Percentiles rank a stretch among this genome's conserved stretches.
Conservation (phyloP, 2,113 vertebrate genomes). For the Ameiurus melas region DNA sequence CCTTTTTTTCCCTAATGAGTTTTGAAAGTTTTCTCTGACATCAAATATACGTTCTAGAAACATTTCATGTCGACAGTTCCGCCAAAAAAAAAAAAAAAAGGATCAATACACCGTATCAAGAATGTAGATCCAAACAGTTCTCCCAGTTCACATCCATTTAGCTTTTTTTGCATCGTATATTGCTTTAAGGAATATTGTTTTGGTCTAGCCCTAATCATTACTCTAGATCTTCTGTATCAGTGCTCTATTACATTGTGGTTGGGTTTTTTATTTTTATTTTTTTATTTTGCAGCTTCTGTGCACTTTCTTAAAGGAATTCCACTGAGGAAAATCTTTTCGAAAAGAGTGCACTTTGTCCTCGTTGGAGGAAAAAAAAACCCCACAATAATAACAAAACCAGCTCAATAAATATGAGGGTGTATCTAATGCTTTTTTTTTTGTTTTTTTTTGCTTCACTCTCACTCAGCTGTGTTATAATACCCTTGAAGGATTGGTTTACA, state of each 20-base stretch:
- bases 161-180: constrained; percentile 71
- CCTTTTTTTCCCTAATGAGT: neutral
- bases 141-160: neutral
- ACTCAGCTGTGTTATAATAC: constrained; percentile 17
- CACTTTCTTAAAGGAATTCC: constrained; percentile 1
- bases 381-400: constrained; percentile 8
- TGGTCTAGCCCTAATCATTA: constrained; percentile 63
- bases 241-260: constrained; percentile 27
- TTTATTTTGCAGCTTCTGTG: neutral
- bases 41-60: constrained; percentile 4
- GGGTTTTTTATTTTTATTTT: neutral
- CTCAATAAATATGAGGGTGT: constrained; percentile 5
- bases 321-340: neutral
- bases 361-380: neutral
- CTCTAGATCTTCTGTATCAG: constrained; percentile 47
- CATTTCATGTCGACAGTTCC: neutral
- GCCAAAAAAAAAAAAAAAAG: constrained; percentile 1
- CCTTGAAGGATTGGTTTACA: neutral
- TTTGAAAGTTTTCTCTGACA: constrained; percentile 19
- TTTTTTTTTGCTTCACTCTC: constrained; percentile 27
- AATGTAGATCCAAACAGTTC: constrained; percentile 30
- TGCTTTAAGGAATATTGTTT: constrained; percentile 74
- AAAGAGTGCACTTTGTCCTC: constrained; percentile 16
- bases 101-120: constrained; percentile 11
- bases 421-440: too few relatives aligned